Conservation (phyloP, 2,797 vertebrate genomes). For the Yasuhikotakia modesta region DNA sequence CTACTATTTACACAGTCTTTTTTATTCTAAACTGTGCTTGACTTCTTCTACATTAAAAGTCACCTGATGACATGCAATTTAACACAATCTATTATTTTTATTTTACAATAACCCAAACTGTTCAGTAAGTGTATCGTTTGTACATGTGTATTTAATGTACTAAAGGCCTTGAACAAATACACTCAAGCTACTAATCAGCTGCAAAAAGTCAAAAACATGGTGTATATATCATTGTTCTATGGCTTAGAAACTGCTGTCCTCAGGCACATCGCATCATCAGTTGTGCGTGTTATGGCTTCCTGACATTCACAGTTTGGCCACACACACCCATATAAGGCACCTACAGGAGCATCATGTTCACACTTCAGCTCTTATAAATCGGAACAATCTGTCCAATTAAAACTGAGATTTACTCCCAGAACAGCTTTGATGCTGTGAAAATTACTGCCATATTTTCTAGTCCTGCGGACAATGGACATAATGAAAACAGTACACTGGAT, state of each 20-base stretch:
- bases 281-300: constrained; percentile 6
- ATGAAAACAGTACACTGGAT: constrained; percentile 27
- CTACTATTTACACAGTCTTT: too few relatives aligned
- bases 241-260: neutral
- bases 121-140: too few relatives aligned
- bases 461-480: constrained; percentile 7
- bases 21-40: too few relatives aligned
- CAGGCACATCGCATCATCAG: neutral
- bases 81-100: too few relatives aligned
- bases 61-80: too few relatives aligned
- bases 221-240: neutral
- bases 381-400: constrained; percentile 30
- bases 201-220: too few relatives aligned
- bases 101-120: too few relatives aligned
- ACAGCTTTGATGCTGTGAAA: constrained; percentile 37
- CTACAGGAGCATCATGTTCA: constrained; percentile 18
- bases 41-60: too few relatives aligned
- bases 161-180: too few relatives aligned
- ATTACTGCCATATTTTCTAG: constrained; percentile 21
- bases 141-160: too few relatives aligned
- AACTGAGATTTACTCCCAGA: constrained; percentile 32
- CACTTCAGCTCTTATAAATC: constrained; percentile 36
- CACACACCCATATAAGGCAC: constrained; percentile 5
- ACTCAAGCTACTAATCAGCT: too few relatives aligned
- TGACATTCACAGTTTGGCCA: neutral